Percentiles rank a stretch among this genome's conserved stretches.
phyloP scores from a whole-genome alignment of 2,888 invertebrate species.

The Lepidochrysops patricia region DNA sequence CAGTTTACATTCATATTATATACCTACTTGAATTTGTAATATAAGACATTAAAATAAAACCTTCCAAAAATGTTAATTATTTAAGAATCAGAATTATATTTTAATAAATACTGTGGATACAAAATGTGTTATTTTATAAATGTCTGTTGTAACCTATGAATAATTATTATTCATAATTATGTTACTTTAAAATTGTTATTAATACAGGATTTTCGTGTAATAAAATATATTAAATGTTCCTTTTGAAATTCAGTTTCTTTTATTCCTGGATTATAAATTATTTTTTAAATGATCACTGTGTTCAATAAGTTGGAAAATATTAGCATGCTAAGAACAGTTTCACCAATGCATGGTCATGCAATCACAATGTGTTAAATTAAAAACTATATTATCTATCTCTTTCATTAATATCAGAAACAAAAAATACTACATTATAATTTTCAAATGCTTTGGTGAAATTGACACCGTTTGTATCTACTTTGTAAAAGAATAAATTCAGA shows the following conservation, averaged over 20 bases:
- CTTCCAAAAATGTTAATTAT: not conserved
- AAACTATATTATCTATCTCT: too few species aligned
- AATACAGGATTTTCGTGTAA: not conserved
- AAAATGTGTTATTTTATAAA: not conserved
- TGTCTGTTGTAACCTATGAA: not conserved
- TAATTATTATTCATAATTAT: too few species aligned
- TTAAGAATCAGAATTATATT: not conserved
- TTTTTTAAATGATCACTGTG: not conserved
- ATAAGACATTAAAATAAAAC: not conserved
- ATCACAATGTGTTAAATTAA: too few species aligned
- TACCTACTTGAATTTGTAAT: constrained; percentile 3
- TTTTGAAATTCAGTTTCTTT: not conserved
- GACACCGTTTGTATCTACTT: not conserved
- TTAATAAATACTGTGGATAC: not conserved
- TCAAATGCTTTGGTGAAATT: too few species aligned
- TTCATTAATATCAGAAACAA: too few species aligned
- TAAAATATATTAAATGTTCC: not conserved
- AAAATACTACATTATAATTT: too few species aligned
- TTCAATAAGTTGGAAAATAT: not conserved
- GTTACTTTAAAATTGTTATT: not conserved
- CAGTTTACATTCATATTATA: constrained; percentile 6
- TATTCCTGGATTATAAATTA: not conserved
- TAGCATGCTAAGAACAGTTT: too few species aligned
- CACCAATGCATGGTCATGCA: too few species aligned
- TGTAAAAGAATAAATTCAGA: too few species aligned